Evolutionary conservation across 2,797 vertebrate species (phyloP).

Genomic region (Sebastes wilsoni): DNA sequence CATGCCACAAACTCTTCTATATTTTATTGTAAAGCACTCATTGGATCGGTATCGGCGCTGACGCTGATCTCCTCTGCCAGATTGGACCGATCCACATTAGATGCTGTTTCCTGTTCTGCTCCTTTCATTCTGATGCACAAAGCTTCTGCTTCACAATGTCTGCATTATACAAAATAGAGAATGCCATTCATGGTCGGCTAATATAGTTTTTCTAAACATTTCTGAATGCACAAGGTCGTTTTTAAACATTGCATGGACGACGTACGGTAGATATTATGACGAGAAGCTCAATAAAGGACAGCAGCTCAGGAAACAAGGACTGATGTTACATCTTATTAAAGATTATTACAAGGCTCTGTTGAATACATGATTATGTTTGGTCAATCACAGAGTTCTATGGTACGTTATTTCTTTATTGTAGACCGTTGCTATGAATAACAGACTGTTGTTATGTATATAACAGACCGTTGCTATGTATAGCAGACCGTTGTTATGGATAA

Average conservation of each 20-base stretch:
- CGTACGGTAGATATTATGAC: neutral
- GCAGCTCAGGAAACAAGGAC: neutral
- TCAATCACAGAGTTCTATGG: no score
- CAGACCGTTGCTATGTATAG: no score
- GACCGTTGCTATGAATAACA: no score
- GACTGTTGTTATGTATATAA: no score
- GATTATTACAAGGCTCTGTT: no score
- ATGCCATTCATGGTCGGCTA: neutral
- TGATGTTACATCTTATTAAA: no score
- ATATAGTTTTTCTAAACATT: neutral
- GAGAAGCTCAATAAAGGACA: neutral
- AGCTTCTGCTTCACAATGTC: neutral
- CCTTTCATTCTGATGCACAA: neutral
- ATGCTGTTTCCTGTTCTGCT: neutral
- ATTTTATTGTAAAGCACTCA: neutral
- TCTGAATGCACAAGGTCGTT: neutral
- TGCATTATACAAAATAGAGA: neutral
- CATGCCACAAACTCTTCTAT: neutral
- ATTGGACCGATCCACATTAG: neutral
- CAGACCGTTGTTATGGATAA: fast-evolving
- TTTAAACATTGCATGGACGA: neutral
- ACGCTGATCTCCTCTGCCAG: neutral
- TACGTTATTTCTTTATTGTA: no score
- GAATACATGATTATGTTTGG: no score
- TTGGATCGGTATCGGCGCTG: neutral